Evolutionary conservation across 2,888 invertebrate genomes (phyloP), one percentile per base, ranked within the genome.

Genomic region (Pachymerium ferrugineum): DNA sequence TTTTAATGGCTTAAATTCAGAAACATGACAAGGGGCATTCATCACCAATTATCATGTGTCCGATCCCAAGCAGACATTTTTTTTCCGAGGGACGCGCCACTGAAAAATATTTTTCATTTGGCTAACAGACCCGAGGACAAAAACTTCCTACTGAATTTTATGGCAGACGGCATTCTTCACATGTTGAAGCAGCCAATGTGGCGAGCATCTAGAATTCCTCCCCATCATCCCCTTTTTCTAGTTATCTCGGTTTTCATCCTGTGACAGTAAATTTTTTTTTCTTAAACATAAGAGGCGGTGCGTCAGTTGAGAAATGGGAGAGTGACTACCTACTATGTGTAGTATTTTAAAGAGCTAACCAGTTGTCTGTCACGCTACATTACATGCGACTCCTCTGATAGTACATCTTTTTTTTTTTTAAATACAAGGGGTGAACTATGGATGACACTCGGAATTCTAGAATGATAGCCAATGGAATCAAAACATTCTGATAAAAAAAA

Each of bases 31-130:
- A 54, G 54, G 1, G 22, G 54, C 54, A 54, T 54, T 54, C 54
- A 54, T 54, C 54, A 54, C 54, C 54, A 54, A 54, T 54, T 54
- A 54, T 54, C 54, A 22, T 54, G 22, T 54, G 54, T 25, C 54
- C 25, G 54, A 54, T 19, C 54, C 54, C 22, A 25, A 22, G 19
- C 22, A 22, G 19, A 54, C 5, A 54, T 22, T 22, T 54, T 6
- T 22, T 22, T 54, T 2, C 2, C 14, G 6, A 19, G 54, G 25
- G 54, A 47, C 47, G 47, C n/a, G n/a, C 16, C 47, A 47, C 1
- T 47, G 47, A 54, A 54, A 54, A 54, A 54, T 54, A 54, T 54
- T 54, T 54, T 54, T 54, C 54, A 54, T 54, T 54, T 54, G 54
- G 54, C 54, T 54, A 54, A 54, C 54, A 54, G 22, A 54, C 54